A percentile compares a stretch with the other conserved stretches of the same genome.
Conservation (phyloP, 2,888 invertebrate genomes). For the Nemotelus pantherinus region DNA sequence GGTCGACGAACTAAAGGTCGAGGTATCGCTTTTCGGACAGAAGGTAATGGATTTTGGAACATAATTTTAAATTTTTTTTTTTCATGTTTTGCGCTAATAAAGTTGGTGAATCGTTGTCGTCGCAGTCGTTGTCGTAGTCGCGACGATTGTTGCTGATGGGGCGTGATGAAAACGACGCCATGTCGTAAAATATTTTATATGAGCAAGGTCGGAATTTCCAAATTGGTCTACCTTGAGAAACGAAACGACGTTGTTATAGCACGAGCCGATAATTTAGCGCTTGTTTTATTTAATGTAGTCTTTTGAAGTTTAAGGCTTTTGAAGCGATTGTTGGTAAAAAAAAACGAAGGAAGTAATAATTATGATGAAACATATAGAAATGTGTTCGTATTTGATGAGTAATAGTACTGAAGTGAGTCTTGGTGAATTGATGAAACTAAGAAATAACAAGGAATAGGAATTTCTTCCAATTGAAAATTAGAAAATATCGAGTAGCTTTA, state of each 20-base stretch:
- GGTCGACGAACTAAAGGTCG: neutral
- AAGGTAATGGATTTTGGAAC: neutral
- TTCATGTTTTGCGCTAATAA: neutral
- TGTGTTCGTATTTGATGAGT: too few relatives aligned
- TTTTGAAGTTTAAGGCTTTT: too few relatives aligned
- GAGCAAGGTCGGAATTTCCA: slow-evolving; percentile 24
- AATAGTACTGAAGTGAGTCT: too few relatives aligned
- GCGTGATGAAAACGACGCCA: neutral
- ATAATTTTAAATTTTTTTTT: neutral
- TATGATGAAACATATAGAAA: too few relatives aligned
- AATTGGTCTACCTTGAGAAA: slow-evolving; percentile 5
- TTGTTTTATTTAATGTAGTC: too few relatives aligned
- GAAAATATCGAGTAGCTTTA: too few relatives aligned
- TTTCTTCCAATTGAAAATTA: too few relatives aligned
- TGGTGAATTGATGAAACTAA: too few relatives aligned
- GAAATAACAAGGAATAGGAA: too few relatives aligned
- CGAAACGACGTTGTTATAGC: neutral
- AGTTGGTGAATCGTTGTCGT: neutral
- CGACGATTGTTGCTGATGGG: neutral
- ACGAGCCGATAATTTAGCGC: neutral
- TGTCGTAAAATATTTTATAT: neutral
- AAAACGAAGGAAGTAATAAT: too few relatives aligned
- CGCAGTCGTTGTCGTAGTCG: neutral
- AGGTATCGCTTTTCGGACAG: neutral
- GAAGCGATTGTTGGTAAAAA: too few relatives aligned